Evolutionary conservation across 2,797 vertebrate genomes (phyloP).

Genomic region (Protonibea diacanthus): DNA sequence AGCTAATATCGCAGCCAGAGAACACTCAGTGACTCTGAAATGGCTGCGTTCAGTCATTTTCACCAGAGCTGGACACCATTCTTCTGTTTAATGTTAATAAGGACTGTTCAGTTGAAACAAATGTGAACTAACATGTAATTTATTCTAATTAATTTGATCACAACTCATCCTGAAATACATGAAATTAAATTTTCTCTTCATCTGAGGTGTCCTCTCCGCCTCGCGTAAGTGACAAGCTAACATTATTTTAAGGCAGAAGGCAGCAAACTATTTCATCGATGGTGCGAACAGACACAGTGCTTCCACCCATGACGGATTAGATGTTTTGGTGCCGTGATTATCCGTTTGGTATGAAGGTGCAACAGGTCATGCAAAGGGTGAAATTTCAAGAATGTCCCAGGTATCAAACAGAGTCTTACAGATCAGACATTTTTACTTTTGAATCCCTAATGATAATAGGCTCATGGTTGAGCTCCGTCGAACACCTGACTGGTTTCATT

Average conservation of each 20-base stretch:
- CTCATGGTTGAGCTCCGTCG: neutral
- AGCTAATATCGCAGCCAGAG: neutral
- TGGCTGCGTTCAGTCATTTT: neutral
- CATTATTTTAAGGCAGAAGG: neutral
- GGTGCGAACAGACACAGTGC: too few species aligned
- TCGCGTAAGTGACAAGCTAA: neutral
- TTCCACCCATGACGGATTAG: too few species aligned
- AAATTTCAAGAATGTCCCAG: neutral
- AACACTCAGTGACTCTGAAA: neutral
- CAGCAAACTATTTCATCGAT: neutral
- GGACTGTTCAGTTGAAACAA: neutral
- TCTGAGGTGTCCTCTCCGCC: neutral
- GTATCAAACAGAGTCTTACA: neutral
- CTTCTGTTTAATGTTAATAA: neutral
- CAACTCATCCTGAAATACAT: neutral
- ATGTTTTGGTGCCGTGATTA: neutral
- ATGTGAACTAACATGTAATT: neutral
- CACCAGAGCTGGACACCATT: too few species aligned
- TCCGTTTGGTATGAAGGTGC: neutral
- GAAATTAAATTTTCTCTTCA: too few species aligned
- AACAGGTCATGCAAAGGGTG: neutral
- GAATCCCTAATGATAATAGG: too few species aligned
- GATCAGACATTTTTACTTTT: neutral
- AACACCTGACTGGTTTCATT: neutral
- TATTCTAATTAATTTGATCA: neutral